Evolutionary conservation across 2,797 vertebrate species (phyloP), one percentile per base, ranked within the genome.

Genomic region (Cirrhinus mrigala): DNA sequence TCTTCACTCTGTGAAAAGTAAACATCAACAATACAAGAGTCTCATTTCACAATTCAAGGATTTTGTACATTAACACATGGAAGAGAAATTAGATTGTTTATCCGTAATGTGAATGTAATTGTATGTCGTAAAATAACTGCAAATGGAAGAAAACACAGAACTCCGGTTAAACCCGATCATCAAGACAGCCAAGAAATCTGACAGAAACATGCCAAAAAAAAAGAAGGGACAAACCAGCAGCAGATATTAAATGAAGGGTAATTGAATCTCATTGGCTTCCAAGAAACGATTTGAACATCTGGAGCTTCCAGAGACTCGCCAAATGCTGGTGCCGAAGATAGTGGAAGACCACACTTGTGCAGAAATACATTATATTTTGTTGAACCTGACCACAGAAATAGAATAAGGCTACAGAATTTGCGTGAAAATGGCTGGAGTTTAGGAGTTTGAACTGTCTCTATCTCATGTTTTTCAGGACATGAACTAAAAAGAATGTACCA

Each of bases 191-290:
- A 50, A n/a, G 73, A 58, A 73, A 76, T n/a, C 60, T 50, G 71
- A 24, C n/a, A 40, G 81, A 81, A 84, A 16, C 29, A 81, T 84
- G 71, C 24, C 83, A 4, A 60, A 85, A 84, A 84, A 73, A 88
- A 82, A 15, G 15, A 73, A 75, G 18, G 48, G 52, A 37, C 15
- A 78, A 74, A 79, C 20, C 52, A 29, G 58, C 54, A 80, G 15
- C 52, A 56, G 62, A 75, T 66, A 44, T 62, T 18, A 79, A 83
- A 86, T 24, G 7, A 70, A 20, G 22, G 15, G 27, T 78, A 84
- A 88, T 86, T 84, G 69, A 85, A 84, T 75, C 79, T 48, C 24
- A 69, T 27, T 68, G 50, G 18, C 52, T 73, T 71, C 10, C 68
- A 71, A 81, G 71, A 83, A 58, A 70, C 56, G 8, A 56, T 70